These are phyloP conservation scores for Semicossyphus pulcher DNA, from an alignment of 2,113 vertebrate species.

Conservation along the genomic window DNA sequence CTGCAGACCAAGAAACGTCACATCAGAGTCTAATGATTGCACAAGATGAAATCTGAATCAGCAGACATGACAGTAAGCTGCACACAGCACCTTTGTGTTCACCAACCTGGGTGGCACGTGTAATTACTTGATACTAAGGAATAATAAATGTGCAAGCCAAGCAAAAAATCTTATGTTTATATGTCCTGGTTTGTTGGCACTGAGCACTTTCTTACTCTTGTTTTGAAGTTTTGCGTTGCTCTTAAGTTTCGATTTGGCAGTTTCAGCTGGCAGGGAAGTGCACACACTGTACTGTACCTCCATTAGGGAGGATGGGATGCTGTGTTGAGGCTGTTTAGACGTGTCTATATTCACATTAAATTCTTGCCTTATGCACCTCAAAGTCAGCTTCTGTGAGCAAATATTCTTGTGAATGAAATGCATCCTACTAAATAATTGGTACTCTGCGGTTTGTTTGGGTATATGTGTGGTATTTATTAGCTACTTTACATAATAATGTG, in stretches of 20 bases:
- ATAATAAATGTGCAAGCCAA: conserved; percentile 39
- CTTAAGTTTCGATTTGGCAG: conserved; percentile 33
- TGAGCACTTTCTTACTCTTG: conserved; percentile 25
- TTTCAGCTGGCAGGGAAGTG: conserved; percentile 29
- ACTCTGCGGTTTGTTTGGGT: neutral
- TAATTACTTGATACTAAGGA: conserved; percentile 44
- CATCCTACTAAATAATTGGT: neutral
- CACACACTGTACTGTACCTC: conserved; percentile 31
- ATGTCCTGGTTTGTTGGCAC: conserved; percentile 1
- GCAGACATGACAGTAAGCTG: conserved; percentile 32
- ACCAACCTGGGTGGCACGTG: conserved; percentile 13
- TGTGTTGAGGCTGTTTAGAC: conserved; percentile 1
- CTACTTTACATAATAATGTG: conserved; percentile 6
- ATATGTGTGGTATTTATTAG: neutral
- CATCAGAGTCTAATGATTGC: conserved; percentile 11
- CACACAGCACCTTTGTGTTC: conserved; percentile 36
- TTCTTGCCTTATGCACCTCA: neutral
- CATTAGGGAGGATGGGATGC: conserved; percentile 34
- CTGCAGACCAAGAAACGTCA: neutral
- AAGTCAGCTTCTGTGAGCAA: conserved; percentile 5
- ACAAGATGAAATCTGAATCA: conserved; percentile 34
- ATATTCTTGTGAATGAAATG: no score
- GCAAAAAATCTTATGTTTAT: conserved; percentile 26
- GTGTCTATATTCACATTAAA: neutral
- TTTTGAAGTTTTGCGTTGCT: conserved; percentile 30